phyloP scores from a whole-genome alignment of 2,113 vertebrate species.

The Quiscalus mexicanus region DNA sequence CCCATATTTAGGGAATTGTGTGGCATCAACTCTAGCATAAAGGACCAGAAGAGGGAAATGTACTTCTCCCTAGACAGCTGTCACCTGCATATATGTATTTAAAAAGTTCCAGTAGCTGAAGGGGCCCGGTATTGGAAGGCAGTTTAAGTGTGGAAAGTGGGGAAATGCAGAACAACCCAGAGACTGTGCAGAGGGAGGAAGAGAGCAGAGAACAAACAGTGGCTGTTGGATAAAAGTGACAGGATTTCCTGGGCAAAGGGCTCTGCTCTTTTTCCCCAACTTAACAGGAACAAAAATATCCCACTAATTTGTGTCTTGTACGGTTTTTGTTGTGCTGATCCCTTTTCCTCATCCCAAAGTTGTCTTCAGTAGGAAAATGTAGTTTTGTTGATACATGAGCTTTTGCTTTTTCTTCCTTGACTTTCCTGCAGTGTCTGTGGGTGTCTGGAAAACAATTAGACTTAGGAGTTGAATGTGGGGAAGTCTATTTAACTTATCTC shows the following conservation, averaged over 20 bases:
- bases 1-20: constrained; percentile 35
- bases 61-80: not conserved
- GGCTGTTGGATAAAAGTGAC: not conserved
- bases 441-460: not conserved
- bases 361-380: not conserved
- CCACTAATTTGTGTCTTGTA: not conserved
- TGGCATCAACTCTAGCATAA: not conserved
- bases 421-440: not conserved
- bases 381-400: not conserved
- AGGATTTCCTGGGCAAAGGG: not conserved
- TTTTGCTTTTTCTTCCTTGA: not conserved
- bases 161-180: not conserved
- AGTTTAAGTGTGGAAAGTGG: not conserved
- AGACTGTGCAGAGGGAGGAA: not conserved
- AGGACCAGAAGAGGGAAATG: not conserved
- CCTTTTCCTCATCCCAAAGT: not conserved
- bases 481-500: not conserved
- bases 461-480: not conserved
- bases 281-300: not conserved
- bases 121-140: not conserved
- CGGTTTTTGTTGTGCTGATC: not conserved
- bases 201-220: not conserved
- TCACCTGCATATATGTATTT: not conserved
- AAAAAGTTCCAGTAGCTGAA: not conserved
- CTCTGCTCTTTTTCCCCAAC: not conserved